phyloP scores from a whole-genome alignment of 2,888 invertebrate species.

The Zygothrica quintamaculata region DNA sequence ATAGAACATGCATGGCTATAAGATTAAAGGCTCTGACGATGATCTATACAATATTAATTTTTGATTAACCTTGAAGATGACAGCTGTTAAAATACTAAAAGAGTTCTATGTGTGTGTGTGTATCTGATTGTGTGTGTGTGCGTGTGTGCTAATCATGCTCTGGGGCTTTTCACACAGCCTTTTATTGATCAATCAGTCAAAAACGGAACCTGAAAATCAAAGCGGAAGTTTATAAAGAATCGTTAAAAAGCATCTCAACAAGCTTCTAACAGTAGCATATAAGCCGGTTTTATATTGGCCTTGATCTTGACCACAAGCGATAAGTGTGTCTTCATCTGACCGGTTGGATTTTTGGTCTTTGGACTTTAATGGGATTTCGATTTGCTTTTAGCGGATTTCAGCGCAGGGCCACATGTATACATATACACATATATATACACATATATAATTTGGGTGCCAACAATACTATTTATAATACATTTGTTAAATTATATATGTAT shows the following conservation, averaged over 20 bases:
- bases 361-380: slow-evolving; percentile 8
- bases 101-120: too few species aligned
- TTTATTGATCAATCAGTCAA: slow-evolving; percentile 73
- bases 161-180: slow-evolving; percentile 55
- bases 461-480: slow-evolving; percentile 19
- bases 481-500: not conserved
- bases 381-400: slow-evolving; percentile 31
- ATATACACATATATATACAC: too few species aligned
- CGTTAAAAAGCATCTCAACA: slow-evolving; percentile 54
- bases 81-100: slow-evolving; percentile 27
- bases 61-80: slow-evolving; percentile 64
- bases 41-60: slow-evolving; percentile 44
- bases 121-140: too few species aligned
- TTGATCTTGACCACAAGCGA: slow-evolving; percentile 80
- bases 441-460: slow-evolving; percentile 24
- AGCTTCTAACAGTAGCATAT: slow-evolving; percentile 57
- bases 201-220: slow-evolving; percentile 61
- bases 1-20: slow-evolving; percentile 29
- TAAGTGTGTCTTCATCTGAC: slow-evolving; percentile 4
- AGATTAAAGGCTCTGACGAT: slow-evolving; percentile 25
- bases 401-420: slow-evolving; percentile 40
- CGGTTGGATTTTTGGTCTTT: not conserved
- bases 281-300: slow-evolving; percentile 66
- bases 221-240: slow-evolving; percentile 62
- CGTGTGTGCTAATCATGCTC: slow-evolving; percentile 22